Evolutionary conservation across 2,113 vertebrate genomes (phyloP).

Genomic region (Paralichthys olivaceus): DNA sequence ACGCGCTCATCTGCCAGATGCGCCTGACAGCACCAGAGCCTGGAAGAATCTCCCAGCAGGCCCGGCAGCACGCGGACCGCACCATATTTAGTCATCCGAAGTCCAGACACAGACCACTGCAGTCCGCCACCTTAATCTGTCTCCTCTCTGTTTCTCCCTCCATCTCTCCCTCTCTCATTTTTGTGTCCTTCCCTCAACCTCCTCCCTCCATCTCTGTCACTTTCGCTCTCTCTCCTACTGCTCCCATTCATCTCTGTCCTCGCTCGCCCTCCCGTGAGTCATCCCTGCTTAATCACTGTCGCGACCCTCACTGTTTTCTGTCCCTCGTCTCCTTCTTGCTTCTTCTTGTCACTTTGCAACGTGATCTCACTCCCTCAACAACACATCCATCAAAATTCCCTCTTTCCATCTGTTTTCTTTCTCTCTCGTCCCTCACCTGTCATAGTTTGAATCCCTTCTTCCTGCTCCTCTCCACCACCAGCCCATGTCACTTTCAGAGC

Average conservation of each 20-base stretch:
- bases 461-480: background rate
- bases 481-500: background rate
- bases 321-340: slow-evolving; percentile 24
- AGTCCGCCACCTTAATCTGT: slow-evolving; percentile 61
- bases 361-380: background rate
- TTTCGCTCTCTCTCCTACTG: slow-evolving; percentile 50
- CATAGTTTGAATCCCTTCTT: slow-evolving; percentile 4
- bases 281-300: slow-evolving; percentile 61
- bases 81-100: slow-evolving; percentile 82
- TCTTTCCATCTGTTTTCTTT: background rate
- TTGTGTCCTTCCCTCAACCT: slow-evolving; percentile 48
- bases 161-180: slow-evolving; percentile 45
- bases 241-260: slow-evolving; percentile 61
- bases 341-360: slow-evolving; percentile 19
- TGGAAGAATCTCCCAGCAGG: slow-evolving; percentile 66
- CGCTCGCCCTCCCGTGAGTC: slow-evolving; percentile 41
- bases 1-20: slow-evolving; percentile 65
- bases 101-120: slow-evolving; percentile 56
- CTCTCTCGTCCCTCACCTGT: slow-evolving; percentile 9
- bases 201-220: slow-evolving; percentile 58
- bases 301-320: slow-evolving; percentile 23
- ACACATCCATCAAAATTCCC: background rate
- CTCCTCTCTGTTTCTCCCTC: slow-evolving; percentile 48
- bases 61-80: slow-evolving; percentile 52
- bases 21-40: slow-evolving; percentile 69